phyloP scores from a whole-genome alignment of 2,113 vertebrate species.

The Pangasianodon hypophthalmus region DNA sequence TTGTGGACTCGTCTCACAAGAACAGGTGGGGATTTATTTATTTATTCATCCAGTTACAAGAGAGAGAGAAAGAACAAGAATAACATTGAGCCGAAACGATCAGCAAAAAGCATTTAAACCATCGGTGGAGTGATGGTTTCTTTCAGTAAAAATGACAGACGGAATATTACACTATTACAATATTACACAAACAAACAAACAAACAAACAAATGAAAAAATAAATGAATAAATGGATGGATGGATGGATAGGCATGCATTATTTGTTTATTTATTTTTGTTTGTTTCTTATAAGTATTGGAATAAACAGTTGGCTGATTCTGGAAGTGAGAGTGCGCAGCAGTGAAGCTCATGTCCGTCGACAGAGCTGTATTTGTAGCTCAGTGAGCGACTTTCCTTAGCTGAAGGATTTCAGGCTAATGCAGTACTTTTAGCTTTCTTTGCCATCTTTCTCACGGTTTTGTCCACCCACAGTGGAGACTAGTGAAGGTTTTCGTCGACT shows the following conservation, averaged over 20 bases:
- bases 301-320: neutral
- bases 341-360: neutral
- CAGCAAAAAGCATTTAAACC: conserved; percentile 19
- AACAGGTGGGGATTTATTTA: conserved; percentile 57
- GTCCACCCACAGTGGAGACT: neutral
- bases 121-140: neutral
- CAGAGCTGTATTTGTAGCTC: neutral
- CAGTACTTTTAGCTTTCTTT: neutral
- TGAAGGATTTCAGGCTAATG: neutral
- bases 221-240: neutral
- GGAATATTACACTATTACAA: neutral
- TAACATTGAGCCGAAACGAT: conserved; percentile 31
- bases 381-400: neutral
- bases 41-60: conserved; percentile 39
- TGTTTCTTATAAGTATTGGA: neutral
- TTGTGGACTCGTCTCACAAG: conserved; percentile 52
- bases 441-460: neutral
- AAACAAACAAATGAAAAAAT: neutral
- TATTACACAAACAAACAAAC: too few relatives aligned
- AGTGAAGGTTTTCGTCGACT: neutral
- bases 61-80: conserved; percentile 20
- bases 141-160: neutral
- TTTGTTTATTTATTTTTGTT: neutral
- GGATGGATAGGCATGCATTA: neutral
- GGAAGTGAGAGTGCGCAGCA: neutral